A percentile compares a stretch with the other conserved stretches of the same genome.
Evolutionary conservation across 2,113 vertebrate species (phyloP).

Genomic region (Turnix velox): DNA sequence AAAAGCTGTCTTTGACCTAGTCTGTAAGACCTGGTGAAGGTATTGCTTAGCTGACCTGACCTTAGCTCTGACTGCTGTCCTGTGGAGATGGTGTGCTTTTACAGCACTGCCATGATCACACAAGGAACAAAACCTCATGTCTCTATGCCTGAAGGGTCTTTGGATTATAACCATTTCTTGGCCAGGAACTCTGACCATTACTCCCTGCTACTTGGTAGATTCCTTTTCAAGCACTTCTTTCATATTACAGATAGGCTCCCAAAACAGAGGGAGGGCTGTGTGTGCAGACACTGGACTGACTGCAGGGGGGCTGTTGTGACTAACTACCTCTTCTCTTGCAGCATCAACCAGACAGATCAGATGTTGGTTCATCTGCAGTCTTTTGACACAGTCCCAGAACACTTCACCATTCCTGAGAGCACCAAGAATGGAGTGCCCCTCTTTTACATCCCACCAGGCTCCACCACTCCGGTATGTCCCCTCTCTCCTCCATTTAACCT

Average conservation of each 20-base stretch:
- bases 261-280: neutral
- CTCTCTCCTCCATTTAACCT: neutral
- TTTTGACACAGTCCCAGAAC: conserved; percentile 93
- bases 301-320: neutral
- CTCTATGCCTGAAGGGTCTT: neutral
- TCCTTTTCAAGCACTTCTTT: neutral
- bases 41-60: no score
- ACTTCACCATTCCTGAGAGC: conserved; percentile 96
- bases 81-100: neutral
- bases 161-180: neutral
- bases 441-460: conserved; percentile 97
- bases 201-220: rapidly evolving
- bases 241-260: neutral
- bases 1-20: neutral
- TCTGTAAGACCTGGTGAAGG: neutral
- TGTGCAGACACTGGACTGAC: neutral
- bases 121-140: neutral
- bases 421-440: conserved; percentile 96
- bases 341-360: conserved; percentile 98
- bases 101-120: neutral
- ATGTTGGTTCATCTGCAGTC: conserved; percentile 97
- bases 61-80: neutral
- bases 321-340: conserved; percentile 58
- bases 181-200: neutral
- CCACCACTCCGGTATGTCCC: conserved; percentile 86